Conservation (phyloP, 2,888 invertebrate genomes). For the Drosophila meridionalis region DNA sequence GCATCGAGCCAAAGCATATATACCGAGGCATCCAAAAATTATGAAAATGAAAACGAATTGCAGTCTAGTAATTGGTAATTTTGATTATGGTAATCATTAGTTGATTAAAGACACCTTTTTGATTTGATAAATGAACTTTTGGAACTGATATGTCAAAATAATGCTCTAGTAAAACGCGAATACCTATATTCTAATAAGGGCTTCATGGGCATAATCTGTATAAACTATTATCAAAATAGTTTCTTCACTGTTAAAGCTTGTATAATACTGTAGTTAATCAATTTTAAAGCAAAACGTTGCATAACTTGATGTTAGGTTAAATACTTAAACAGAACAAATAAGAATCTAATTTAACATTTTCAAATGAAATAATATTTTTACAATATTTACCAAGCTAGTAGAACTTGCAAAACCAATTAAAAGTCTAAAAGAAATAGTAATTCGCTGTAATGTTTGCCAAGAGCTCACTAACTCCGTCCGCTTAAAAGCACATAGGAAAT, state of each 20-base stretch:
- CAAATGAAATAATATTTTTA: not conserved
- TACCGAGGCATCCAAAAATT: not conserved
- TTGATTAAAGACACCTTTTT: not conserved
- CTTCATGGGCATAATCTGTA: too few relatives aligned
- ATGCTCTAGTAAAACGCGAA: too few relatives aligned
- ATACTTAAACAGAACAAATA: not conserved
- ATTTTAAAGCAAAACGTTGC: not conserved
- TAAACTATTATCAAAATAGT: too few relatives aligned
- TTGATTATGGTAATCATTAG: not conserved
- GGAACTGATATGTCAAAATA: not conserved
- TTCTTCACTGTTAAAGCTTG: too few relatives aligned
- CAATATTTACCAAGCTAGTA: not conserved
- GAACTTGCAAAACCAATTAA: not conserved
- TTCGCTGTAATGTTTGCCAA: not conserved
- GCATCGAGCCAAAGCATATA: conserved; percentile 22
- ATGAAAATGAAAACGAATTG: not conserved
- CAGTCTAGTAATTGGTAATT: not conserved
- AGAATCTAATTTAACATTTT: too few relatives aligned
- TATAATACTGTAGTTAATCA: too few relatives aligned
- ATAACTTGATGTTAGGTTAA: not conserved
- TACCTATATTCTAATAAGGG: too few relatives aligned
- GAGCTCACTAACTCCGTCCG: too few relatives aligned
- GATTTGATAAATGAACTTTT: not conserved
- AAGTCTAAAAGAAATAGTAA: not conserved
- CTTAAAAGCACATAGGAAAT: not conserved